These are phyloP conservation scores for Stomorhina lunata DNA, from an alignment of 2,888 invertebrate genomes.

Conservation along the genomic window DNA sequence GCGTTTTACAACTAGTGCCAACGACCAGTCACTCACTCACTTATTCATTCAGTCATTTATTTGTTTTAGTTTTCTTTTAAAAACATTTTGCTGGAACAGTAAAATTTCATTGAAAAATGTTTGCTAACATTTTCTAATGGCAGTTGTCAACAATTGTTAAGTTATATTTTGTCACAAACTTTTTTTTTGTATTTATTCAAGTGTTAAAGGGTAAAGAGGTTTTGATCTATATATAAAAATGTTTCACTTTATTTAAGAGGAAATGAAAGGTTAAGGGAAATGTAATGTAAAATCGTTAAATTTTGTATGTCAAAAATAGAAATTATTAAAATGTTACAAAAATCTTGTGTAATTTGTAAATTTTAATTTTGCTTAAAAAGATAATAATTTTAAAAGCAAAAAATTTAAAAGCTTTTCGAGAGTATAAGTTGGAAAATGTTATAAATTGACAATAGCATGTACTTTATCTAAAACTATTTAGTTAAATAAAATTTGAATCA, in stretches of 20 bases:
- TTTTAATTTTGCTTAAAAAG: too few species aligned
- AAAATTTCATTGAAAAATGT: slow-evolving; percentile 16
- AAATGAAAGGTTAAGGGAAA: slow-evolving; percentile 21
- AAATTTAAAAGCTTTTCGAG: too few species aligned
- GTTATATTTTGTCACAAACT: slow-evolving; percentile 17
- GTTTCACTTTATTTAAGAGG: neutral
- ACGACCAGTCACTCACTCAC: slow-evolving; percentile 1
- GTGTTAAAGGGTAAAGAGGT: slow-evolving; percentile 43
- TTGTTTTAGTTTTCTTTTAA: neutral
- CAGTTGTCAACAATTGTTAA: slow-evolving; percentile 17
- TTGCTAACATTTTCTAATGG: slow-evolving; percentile 14
- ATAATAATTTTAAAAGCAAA: too few species aligned
- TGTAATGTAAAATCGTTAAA: too few species aligned
- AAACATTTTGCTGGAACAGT: neutral
- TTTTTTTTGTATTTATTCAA: too few species aligned
- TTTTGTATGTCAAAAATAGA: too few species aligned
- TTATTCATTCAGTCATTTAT: neutral
- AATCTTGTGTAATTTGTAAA: too few species aligned
- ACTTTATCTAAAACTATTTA: too few species aligned
- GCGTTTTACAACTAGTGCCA: slow-evolving; percentile 45
- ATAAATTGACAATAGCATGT: too few species aligned
- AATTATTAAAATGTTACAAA: too few species aligned
- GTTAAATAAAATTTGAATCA: too few species aligned
- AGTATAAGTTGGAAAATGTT: too few species aligned
- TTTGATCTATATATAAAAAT: neutral